Percentiles rank a stretch among this genome's conserved stretches.
Evolutionary conservation across 2,797 vertebrate species (phyloP).

Genomic region (Coendou prehensilis): DNA sequence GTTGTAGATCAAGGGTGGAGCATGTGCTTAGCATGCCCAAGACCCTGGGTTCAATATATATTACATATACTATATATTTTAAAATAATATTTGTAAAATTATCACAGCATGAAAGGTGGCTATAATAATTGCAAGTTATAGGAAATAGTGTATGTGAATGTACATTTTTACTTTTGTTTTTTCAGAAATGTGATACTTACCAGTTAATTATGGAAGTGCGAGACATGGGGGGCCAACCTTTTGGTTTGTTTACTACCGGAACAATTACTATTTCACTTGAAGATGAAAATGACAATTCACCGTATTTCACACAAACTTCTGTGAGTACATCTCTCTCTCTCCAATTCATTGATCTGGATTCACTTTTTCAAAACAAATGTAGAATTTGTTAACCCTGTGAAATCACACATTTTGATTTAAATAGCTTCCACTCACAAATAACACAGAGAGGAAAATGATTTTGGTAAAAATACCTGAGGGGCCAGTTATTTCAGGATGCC

Average conservation of each 20-base stretch:
- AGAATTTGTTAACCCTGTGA: not conserved
- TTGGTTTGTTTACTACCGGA: conserved; percentile 90
- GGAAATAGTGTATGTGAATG: not conserved
- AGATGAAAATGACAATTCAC: conserved; percentile 95
- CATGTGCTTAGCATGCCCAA: not conserved
- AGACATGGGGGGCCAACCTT: conserved; percentile 90
- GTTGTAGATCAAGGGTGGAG: not conserved
- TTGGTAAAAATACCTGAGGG: not conserved
- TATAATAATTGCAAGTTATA: not conserved
- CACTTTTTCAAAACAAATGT: not conserved
- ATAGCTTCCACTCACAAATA: not conserved
- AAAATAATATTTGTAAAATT: not conserved
- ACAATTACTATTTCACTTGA: conserved; percentile 89
- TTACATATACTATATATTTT: no score
- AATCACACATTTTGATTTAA: not conserved
- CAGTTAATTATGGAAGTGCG: conserved; percentile 89
- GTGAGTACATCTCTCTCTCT: conserved; percentile 89
- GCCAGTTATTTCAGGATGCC: not conserved
- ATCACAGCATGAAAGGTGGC: not conserved
- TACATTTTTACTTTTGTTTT: conserved; percentile 52
- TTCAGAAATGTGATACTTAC: conserved; percentile 89
- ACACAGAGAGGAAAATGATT: not conserved
- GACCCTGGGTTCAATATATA: not conserved
- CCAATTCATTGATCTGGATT: not conserved
- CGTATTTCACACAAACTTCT: conserved; percentile 88